phyloP scores from a whole-genome alignment of 1,140 invertebrate species.

The Drosophila trapezifrons region DNA sequence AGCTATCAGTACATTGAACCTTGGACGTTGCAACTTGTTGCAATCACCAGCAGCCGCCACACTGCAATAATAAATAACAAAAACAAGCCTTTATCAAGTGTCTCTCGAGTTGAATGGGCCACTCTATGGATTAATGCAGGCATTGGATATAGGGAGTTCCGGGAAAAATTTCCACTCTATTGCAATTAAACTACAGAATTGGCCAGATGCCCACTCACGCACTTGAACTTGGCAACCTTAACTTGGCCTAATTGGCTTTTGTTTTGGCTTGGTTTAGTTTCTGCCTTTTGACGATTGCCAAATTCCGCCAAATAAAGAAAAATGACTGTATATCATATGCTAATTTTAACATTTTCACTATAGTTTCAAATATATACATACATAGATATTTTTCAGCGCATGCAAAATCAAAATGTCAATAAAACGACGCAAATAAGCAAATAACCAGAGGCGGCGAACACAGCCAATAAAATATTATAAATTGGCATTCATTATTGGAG shows the following conservation, averaged over 20 bases:
- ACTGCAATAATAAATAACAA: constrained; percentile 21
- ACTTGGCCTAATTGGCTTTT: constrained; percentile 26
- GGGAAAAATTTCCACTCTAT: constrained; percentile 14
- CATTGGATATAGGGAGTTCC: constrained; percentile 7
- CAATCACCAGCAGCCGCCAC: no score
- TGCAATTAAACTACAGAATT: neutral
- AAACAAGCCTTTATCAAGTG: constrained; percentile 25
- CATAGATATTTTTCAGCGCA: constrained; percentile 5
- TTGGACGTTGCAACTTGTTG: constrained; percentile 32
- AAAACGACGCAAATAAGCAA: constrained; percentile 46
- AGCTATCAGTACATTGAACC: constrained; percentile 25
- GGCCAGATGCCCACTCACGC: constrained; percentile 30
- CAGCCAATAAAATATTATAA: constrained; percentile 49
- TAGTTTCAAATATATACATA: constrained; percentile 8
- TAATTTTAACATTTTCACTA: constrained; percentile 61
- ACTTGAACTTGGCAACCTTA: constrained; percentile 54
- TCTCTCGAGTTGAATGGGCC: constrained; percentile 9
- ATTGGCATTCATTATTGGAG: constrained; percentile 52
- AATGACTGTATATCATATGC: constrained; percentile 33
- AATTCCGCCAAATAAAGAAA: constrained; percentile 25
- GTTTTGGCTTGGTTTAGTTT: constrained; percentile 18
- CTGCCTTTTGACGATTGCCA: constrained; percentile 22
- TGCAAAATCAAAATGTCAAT: constrained; percentile 32
- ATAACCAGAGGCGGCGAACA: constrained; percentile 15
- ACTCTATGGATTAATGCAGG: constrained; percentile 3